phyloP scores from a whole-genome alignment of 1,140 invertebrate genomes.

The Brachionus rotundiformis region DNA sequence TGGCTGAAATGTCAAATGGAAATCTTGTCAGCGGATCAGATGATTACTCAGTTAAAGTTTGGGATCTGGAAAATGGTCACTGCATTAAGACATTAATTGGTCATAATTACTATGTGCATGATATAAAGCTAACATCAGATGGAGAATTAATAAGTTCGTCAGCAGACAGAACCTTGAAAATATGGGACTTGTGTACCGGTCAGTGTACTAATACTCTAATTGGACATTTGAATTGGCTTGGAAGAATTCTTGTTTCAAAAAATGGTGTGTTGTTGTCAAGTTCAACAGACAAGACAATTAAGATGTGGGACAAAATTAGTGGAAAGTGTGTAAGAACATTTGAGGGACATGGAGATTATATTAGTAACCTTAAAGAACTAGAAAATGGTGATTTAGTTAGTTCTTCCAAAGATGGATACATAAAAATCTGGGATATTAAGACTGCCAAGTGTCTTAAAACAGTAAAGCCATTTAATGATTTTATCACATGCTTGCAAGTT shows the following conservation, averaged over 20 bases:
- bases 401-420: neutral
- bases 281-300: slow-evolving; percentile 24
- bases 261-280: neutral
- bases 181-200: neutral
- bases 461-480: neutral
- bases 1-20: neutral
- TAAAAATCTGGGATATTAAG: slow-evolving; percentile 1
- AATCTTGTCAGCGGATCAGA: neutral
- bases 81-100: neutral
- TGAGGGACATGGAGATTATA: neutral
- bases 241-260: neutral
- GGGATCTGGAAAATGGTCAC: neutral
- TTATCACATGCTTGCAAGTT: neutral
- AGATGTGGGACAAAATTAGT: slow-evolving; percentile 9
- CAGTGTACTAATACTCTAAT: slow-evolving; percentile 5
- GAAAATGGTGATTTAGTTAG: neutral
- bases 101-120: slow-evolving; percentile 32
- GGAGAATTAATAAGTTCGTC: neutral
- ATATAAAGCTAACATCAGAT: neutral
- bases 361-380: neutral
- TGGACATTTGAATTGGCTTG: neutral
- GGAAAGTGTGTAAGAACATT: neutral
- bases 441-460: neutral
- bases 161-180: slow-evolving; percentile 20
- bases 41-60: slow-evolving; percentile 1